Base-by-base conservation (phyloP, 2,797 vertebrate genomes). In the Tapera naevia region DNA sequence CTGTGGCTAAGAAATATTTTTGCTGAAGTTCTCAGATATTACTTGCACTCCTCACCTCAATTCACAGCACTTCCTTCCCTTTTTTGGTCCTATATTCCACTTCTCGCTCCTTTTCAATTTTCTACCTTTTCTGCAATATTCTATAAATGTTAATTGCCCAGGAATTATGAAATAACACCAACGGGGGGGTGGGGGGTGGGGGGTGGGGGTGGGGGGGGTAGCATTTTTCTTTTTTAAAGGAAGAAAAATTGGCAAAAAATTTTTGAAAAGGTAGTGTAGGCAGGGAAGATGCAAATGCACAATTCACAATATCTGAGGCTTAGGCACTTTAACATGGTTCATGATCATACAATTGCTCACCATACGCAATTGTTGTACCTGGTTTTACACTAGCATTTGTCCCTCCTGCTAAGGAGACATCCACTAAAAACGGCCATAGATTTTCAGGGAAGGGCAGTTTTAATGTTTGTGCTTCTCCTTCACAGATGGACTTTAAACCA, bases 161-260 rank as follows among this genome's bases (percentile, higher is more conserved):
- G 27, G 6, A 67, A 30, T 41, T 56, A 61, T 18, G 19, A 69
- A 57, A 73, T 35, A 69, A 61, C 32, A 54, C 39, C 39, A 10
- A 41, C n/a, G 14, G 14, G 39, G 39, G n/a, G n/a, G n/a, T n/a
- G n/a, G n/a, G n/a, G n/a, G n/a, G n/a, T n/a, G n/a, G n/a, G n/a
- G n/a, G n/a, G n/a, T n/a, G n/a, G n/a, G 11, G 1, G 1, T 58
- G 58, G 37, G n/a, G 51, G 46, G 28, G 1, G 5, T 43, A 43
- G 5, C 4, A 41, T 22, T 23, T 35, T 15, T 61, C 33, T 15
- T 61, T 61, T 76, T 53, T 21, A 86, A 43, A 25, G 8, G 9
- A 60, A 35, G 5, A 51, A 43, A 58, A 87, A 24, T 7, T 70
- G 23, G 3, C 16, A 45, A 61, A 58, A 13, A 0, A 0, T 2